Evolutionary conservation across 2,888 invertebrate genomes (phyloP).

Genomic region (Norana najaformis): DNA sequence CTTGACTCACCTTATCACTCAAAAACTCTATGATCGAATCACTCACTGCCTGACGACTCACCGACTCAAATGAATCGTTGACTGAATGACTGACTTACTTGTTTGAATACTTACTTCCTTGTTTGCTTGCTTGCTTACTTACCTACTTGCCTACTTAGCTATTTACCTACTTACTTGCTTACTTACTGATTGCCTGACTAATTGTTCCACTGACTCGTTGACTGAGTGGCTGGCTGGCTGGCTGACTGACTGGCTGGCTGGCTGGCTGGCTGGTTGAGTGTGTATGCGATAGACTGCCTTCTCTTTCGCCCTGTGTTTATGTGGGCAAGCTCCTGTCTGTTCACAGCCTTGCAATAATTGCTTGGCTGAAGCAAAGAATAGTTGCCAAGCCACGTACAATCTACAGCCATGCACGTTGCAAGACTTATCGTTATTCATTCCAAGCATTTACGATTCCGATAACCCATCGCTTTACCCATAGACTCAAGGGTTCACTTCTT

Average conservation of each 20-base stretch:
- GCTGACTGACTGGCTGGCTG: slow-evolving; percentile 3
- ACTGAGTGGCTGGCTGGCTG: neutral
- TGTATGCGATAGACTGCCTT: neutral
- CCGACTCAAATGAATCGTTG: neutral
- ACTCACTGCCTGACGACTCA: neutral
- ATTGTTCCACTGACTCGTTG: no score
- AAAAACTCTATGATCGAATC: neutral
- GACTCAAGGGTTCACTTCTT: neutral
- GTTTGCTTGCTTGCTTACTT: no score
- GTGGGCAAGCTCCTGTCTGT: neutral
- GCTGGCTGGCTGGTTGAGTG: neutral
- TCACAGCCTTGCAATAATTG: no score
- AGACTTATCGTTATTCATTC: neutral
- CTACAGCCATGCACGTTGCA: neutral
- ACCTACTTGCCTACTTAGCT: no score
- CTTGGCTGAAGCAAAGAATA: no score
- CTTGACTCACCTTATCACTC: neutral
- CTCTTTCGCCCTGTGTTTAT: neutral
- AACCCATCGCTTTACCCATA: neutral
- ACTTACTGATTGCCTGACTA: no score
- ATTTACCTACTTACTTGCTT: no score
- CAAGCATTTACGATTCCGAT: neutral
- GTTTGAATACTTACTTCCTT: no score
- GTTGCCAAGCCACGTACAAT: no score
- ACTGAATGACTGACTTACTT: neutral